Evolutionary conservation across 2,888 invertebrate genomes (phyloP).

Genomic region (Meandrusa payeni): DNA sequence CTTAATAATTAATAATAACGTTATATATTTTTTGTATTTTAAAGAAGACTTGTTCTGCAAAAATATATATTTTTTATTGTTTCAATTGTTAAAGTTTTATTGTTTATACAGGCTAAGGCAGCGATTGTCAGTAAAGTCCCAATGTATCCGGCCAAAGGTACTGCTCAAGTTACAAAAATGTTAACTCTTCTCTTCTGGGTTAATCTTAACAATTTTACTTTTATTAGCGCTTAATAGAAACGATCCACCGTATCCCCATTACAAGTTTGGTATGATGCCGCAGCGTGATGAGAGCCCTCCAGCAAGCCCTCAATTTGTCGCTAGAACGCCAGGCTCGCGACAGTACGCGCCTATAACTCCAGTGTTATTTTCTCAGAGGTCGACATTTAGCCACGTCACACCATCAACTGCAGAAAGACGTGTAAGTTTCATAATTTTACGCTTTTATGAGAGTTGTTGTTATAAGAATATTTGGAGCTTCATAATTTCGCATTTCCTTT

Average conservation of each 20-base stretch:
- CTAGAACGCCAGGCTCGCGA: slow-evolving; percentile 40
- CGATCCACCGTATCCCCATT: slow-evolving; percentile 22
- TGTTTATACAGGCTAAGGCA: slow-evolving; percentile 14
- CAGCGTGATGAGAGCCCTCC: slow-evolving; percentile 65
- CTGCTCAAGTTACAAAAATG: too few species aligned
- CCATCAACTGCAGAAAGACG: slow-evolving; percentile 37
- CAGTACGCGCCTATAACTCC: slow-evolving; percentile 65
- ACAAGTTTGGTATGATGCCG: slow-evolving; percentile 30
- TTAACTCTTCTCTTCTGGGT: too few species aligned
- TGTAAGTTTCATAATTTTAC: slow-evolving; percentile 40
- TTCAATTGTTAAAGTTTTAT: slow-evolving; percentile 20
- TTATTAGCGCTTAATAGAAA: slow-evolving; percentile 15
- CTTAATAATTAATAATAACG: too few species aligned
- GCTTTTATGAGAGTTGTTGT: too few species aligned
- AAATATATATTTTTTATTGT: too few species aligned
- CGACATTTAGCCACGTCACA: slow-evolving; percentile 41
- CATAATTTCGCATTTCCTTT: too few species aligned
- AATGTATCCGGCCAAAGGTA: slow-evolving; percentile 18
- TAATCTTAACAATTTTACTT: slow-evolving; percentile 5
- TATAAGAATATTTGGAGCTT: too few species aligned
- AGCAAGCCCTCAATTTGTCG: slow-evolving; percentile 55
- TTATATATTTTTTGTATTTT: too few species aligned
- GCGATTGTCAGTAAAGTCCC: slow-evolving; percentile 10
- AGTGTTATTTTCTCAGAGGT: slow-evolving; percentile 52
- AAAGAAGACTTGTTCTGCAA: too few species aligned